phyloP scores from a whole-genome alignment of 2,888 invertebrate genomes.

The Mantis religiosa region DNA sequence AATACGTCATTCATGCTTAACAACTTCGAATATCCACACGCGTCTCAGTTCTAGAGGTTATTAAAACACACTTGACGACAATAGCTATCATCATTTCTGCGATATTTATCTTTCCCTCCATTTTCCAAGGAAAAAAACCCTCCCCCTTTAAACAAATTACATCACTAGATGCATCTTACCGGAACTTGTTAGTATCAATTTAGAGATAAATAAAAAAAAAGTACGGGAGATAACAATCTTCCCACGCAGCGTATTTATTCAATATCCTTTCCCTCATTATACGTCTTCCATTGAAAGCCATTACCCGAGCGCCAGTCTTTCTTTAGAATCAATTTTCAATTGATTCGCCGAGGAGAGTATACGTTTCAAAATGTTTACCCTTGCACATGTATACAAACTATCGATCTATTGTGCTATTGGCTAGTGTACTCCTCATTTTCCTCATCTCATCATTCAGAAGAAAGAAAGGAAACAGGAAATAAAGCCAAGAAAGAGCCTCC shows the following conservation, averaged over 20 bases:
- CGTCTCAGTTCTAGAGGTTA: background rate
- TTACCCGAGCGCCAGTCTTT: background rate
- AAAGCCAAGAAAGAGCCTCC: background rate
- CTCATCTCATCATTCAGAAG: constrained; percentile 10
- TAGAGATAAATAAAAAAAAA: background rate
- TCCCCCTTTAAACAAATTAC: background rate
- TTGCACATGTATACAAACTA: background rate
- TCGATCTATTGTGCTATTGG: constrained; percentile 26
- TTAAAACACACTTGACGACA: background rate
- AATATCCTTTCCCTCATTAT: background rate
- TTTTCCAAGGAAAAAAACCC: background rate
- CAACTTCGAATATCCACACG: too few relatives aligned
- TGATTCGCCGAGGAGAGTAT: background rate
- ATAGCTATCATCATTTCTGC: too few relatives aligned
- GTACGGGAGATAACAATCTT: background rate
- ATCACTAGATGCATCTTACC: background rate
- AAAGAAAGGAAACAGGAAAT: background rate
- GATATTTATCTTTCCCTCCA: background rate
- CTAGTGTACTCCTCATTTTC: constrained; percentile 22
- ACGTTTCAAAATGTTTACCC: background rate
- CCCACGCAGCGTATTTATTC: background rate
- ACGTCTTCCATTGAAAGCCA: background rate
- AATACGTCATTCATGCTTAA: too few relatives aligned
- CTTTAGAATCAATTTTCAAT: background rate
- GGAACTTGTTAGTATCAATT: background rate